Base-by-base conservation (phyloP, 2,113 vertebrate species). In the Tenebrosternarchus preto region DNA sequence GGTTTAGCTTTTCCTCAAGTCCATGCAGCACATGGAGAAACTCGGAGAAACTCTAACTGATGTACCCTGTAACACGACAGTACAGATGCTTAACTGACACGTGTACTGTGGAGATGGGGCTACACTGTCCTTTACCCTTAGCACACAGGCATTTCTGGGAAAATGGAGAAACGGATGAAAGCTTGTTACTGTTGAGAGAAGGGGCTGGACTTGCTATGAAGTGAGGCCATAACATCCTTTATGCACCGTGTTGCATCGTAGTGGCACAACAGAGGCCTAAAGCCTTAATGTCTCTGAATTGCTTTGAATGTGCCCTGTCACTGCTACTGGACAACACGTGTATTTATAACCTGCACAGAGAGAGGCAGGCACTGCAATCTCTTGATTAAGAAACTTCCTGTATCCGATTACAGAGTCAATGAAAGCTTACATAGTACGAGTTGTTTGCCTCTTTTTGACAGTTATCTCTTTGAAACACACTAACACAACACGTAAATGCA, bases 361-460 rank as follows among this genome's bases (percentile, higher is more conserved):
- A 67, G 31, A n/a, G 22, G 20, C 63, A 67, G 31, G 64, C 36
- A 20, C 8, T 19, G n/a, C 64, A 78, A 56, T 39, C 66, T 70
- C 66, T 17, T 20, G 25, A 24, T 75, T 75, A 75, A n/a, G 55
- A 70, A 70, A 60, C 24, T 43, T 70, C 76, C 31, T 43, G 36
- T 29, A 19, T 78, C 29, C 3, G 22, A 50, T 64, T 73, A 72
- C 33, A 63, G 59, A 61, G 22, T 75, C 36, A 15, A 50, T 46
- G 43, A 46, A 46, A 9, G 43, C 5, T 46, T 46, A 46, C 43
- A 46, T 9, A 4, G 6, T 46, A 46, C 11, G 43, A 46, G 5
- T 22, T 33, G 3, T 39, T 73, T 73, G 29, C n/a, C 36, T 59
- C 36, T 73, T 59, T 15, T 73, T 56, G 25, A 57, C 33, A 5